Evolutionary conservation across 2,113 vertebrate genomes (phyloP), one percentile per base, ranked within the genome.

Genomic region (Pseudois nayaur): DNA sequence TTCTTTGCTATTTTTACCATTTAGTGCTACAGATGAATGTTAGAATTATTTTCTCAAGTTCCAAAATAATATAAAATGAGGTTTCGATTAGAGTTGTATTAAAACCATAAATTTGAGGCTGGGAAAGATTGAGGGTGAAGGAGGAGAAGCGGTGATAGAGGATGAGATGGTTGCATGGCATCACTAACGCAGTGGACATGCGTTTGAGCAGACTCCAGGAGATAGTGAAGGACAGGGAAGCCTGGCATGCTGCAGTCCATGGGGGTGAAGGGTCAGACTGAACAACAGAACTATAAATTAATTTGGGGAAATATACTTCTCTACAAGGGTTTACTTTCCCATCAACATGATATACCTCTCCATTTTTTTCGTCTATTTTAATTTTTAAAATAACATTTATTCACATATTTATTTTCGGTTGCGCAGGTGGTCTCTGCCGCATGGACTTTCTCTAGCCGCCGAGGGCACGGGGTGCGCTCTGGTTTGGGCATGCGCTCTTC

Each of bases 31-130:
- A 60, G 54, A 60, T 36, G 43, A 83, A 83, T 25, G 52, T 57
- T 71, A 84, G 40, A 71, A 83, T 83, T 94, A 83, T 89, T 89
- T 82, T 57, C 76, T 83, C 43, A 84, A 52, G 33, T 74, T 95
- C 33, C 40, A 74, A 84, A 84, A 74, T 60, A 74, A 60, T 21
- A 21, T 43, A 60, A 74, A 74, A 89, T 71, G 52, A 50, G 36
- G 29, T 87, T 60, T 54, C n/a, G 17, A 50, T 79, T 50, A 62
- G n/a, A 79, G 62, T 87, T 87, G 45, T 55, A 60, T 78, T 78
- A 76, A 93, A 76, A 3, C 33, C 74, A 29, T 23, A 17, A 31
- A 87, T 87, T 76, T 71, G n/a, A 71, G n/a, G n/a, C 64, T 71
- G n/a, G 19, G 64, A 23, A 71, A 71, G n/a, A 36, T 23, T 36